These are phyloP conservation scores for Pongo pygmaeus DNA, from an alignment of 2,113 vertebrate species.

Conservation along the genomic window DNA sequence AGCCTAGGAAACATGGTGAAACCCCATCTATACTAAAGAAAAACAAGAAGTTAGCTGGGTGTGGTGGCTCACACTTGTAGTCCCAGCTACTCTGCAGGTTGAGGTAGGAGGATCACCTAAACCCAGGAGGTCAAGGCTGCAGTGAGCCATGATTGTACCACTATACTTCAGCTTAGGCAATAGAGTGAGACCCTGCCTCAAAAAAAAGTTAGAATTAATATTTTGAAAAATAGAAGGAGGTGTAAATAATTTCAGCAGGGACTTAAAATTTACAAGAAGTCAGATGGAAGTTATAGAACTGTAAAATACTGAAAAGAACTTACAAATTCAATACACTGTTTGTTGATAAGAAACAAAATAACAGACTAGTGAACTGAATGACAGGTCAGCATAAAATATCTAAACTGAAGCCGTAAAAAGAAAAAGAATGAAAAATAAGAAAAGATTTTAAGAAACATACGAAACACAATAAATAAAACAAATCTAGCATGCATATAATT, in stretches of 20 bases:
- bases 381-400: not conserved
- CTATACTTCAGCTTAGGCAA: too few species aligned
- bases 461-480: not conserved
- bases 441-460: too few species aligned
- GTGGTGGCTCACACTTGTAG: too few species aligned
- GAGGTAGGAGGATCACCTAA: too few species aligned
- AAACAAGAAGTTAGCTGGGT: too few species aligned
- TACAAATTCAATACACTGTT: not conserved
- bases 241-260: not conserved
- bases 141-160: too few species aligned
- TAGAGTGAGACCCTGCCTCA: too few species aligned
- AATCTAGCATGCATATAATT: not conserved
- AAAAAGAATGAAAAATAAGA: not conserved
- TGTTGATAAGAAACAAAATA: not conserved
- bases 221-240: not conserved
- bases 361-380: not conserved
- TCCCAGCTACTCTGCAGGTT: too few species aligned
- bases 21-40: too few species aligned
- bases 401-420: not conserved
- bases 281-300: not conserved
- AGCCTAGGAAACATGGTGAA: too few species aligned
- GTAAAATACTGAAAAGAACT: not conserved
- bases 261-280: not conserved
- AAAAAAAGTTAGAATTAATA: not conserved
- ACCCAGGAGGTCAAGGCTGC: too few species aligned